Evolutionary conservation across 2,797 vertebrate species (phyloP), one percentile per base, ranked within the genome.

Genomic region (Valencia hispanica): DNA sequence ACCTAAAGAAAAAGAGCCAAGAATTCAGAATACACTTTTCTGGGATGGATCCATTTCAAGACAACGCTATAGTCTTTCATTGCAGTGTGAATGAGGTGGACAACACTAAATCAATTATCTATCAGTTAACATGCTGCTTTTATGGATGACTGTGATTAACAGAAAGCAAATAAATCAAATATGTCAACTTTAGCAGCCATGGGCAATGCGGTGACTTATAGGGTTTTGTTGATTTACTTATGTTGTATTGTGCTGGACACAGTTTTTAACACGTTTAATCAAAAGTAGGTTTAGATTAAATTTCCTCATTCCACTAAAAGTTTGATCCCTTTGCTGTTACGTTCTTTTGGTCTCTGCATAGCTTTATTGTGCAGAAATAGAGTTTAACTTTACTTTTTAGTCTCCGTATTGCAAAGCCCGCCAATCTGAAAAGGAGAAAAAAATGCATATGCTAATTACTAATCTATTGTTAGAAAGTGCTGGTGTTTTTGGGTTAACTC

Each of bases 31-130:
- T 80, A 77, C 74, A 17, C 72, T 75, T 43, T 84, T 84, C 50
- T 73, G 71, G 10, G 83, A 68, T 55, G 53, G 51, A 59, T 74
- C 50, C 80, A n/a, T 88, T 87, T 78, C 45, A 81, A 85, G 79
- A 87, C 30, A 17, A 20, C 79, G 80, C 70, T 61, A n/a, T n/a
- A 65, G 65, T 79, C 82, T 91, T 72, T 27, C 89, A 79, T 75
- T 70, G 70, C 77, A 12, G 89, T 81, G 91, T 81, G 82, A 93
- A 93, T 69, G 80, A 82, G 81, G 51, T 63, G 66, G 84, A 88
- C 86, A 89, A 86, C 77, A 78, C 79, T 77, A 83, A 87, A 89
- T 83, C 82, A 90, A 83, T 85, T 55, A 83, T 75, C 74, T 75
- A 85, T 89, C 79, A 85, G 86, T 68, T 91, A 86, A 83, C 83